Evolutionary conservation across 2,113 vertebrate genomes (phyloP).

Genomic region (Euleptes europaea): DNA sequence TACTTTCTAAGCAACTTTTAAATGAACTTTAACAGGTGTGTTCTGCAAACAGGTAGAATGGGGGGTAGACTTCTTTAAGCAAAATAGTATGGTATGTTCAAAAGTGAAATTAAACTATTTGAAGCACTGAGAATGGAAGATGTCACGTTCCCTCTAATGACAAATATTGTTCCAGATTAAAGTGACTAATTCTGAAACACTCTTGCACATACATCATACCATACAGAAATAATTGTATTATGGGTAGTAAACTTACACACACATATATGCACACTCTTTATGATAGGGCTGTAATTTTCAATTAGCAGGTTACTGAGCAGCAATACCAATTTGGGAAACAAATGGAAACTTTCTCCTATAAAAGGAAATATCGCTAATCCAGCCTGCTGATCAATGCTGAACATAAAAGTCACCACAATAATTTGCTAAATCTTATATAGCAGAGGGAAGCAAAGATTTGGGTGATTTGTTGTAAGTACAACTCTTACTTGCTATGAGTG

Average conservation of each 20-base stretch:
- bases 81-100: no score
- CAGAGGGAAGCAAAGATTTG: neutral
- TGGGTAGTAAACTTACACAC: neutral
- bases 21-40: no score
- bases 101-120: no score
- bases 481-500: neutral
- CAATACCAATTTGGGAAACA: no score
- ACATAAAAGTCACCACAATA: neutral
- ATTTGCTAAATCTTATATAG: neutral
- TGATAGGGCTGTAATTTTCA: no score
- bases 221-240: neutral
- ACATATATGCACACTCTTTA: no score
- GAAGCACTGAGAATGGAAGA: neutral
- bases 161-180: neutral
- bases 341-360: neutral
- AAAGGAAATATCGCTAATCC: neutral
- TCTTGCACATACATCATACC: neutral
- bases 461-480: neutral
- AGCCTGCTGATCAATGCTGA: neutral
- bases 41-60: no score
- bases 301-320: no score
- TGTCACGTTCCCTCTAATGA: neutral
- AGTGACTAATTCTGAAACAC: neutral
- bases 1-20: no score
- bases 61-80: no score